These are phyloP conservation scores for Rattus norvegicus DNA, from an alignment of 2,113 vertebrate genomes.

Conservation along the genomic window GRCr8 NC_086022.1:46126001-46126500, in stretches of 20 bases:
- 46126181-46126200: no score
- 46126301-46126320: not conserved
- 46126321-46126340: not conserved
- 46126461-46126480: not conserved
- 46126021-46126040: not conserved
- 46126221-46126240: not conserved
- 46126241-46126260: not conserved
- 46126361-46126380: not conserved
- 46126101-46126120: no score
- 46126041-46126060: not conserved
- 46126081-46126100: not conserved
- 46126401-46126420: not conserved
- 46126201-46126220: not conserved
- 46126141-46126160: not conserved
- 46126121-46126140: not conserved
- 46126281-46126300: not conserved
- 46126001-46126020: not conserved
- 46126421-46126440: not conserved
- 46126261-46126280: no score
- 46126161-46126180: no score
- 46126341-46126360: not conserved
- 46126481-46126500: not conserved
- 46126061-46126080: not conserved
- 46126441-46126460: not conserved
- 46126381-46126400: not conserved